Conservation (phyloP, 1,140 invertebrate genomes). For the Ceratosolen solmsi region DNA sequence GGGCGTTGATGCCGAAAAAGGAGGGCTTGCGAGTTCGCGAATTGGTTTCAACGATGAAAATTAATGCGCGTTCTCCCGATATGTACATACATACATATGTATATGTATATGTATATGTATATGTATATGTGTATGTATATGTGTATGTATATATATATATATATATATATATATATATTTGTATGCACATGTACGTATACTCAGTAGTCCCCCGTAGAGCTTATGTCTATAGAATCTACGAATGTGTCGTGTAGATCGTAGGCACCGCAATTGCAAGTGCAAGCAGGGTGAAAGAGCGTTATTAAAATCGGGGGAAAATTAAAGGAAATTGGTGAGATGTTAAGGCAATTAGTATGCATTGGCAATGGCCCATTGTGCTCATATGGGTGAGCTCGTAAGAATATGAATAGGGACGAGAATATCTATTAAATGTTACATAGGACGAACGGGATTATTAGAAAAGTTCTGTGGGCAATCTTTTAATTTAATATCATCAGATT, state of each 20-base stretch:
- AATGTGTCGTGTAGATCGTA: neutral
- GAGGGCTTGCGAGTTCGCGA: conserved; percentile 39
- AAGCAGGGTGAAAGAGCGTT: neutral
- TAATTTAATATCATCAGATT: conserved; percentile 7
- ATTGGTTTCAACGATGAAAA: conserved; percentile 50
- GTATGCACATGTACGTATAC: neutral
- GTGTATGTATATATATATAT: neutral
- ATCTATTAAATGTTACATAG: conserved; percentile 28
- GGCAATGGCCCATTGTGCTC: neutral
- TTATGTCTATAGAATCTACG: conserved; percentile 20
- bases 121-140: neutral
- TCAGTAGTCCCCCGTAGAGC: conserved; percentile 8
- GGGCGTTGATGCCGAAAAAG: conserved; percentile 2
- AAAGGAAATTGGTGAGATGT: conserved; percentile 44
- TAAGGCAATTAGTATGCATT: conserved; percentile 46
- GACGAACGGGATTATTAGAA: neutral
- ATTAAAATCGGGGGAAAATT: conserved; percentile 47
- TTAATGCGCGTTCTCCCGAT: conserved; percentile 35
- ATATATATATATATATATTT: neutral
- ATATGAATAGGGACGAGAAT: neutral
- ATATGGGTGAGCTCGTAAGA: too few species aligned
- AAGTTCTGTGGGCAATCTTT: conserved; percentile 9
- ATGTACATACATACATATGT: neutral
- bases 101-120: neutral
- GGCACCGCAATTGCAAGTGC: conserved; percentile 2